Evolutionary conservation across 2,888 invertebrate genomes (phyloP).

Genomic region (Plutella xylostella): DNA sequence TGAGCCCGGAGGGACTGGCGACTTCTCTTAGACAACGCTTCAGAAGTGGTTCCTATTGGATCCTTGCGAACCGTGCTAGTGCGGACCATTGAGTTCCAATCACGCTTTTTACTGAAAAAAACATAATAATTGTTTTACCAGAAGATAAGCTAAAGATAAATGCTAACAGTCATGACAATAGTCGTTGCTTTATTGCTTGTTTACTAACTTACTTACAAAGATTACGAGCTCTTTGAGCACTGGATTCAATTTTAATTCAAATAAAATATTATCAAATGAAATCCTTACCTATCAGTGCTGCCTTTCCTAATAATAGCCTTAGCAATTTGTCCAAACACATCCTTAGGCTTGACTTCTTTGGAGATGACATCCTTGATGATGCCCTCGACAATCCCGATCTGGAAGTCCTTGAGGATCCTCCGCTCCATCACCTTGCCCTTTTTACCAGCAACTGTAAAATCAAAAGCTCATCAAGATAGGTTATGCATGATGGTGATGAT

Average conservation of each 20-base stretch:
- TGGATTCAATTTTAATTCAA: too few relatives aligned
- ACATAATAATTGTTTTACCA: background rate
- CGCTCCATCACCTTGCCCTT: conserved; percentile 90
- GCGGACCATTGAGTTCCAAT: conserved; percentile 88
- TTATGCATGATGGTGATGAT: too few relatives aligned
- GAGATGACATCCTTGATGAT: conserved; percentile 80
- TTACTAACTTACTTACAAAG: too few relatives aligned
- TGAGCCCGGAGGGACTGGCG: conserved; percentile 79
- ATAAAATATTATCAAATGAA: too few relatives aligned
- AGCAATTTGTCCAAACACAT: conserved; percentile 87
- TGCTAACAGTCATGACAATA: too few relatives aligned
- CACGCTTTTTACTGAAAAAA: conserved; percentile 70
- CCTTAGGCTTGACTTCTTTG: conserved; percentile 76
- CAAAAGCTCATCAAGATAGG: background rate
- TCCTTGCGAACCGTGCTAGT: conserved; percentile 76
- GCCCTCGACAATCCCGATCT: conserved; percentile 88
- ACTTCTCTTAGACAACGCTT: conserved; percentile 72
- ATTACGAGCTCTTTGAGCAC: too few relatives aligned
- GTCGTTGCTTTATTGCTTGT: too few relatives aligned
- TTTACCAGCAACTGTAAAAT: conserved; percentile 79
- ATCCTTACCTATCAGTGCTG: conserved; percentile 35
- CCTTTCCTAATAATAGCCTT: conserved; percentile 79
- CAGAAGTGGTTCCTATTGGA: conserved; percentile 83
- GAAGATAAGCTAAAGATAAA: background rate
- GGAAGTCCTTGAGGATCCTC: conserved; percentile 88